These are phyloP conservation scores for Notolabrus celidotus DNA, from an alignment of 2,797 vertebrate species.

Conservation along the genomic window DNA sequence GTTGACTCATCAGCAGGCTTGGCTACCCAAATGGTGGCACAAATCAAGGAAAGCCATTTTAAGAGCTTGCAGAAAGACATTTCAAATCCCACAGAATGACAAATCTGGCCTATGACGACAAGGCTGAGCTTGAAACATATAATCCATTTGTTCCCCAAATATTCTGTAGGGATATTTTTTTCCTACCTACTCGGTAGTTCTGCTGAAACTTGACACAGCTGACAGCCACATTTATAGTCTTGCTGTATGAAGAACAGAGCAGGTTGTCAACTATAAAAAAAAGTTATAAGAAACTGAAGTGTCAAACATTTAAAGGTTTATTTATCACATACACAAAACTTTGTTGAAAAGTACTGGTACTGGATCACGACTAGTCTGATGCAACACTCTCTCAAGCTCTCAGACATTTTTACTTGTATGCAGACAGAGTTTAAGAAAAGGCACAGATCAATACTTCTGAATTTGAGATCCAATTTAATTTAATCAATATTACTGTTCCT, in stretches of 20 bases:
- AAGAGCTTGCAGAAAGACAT: constrained; percentile 54
- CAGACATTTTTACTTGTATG: constrained; percentile 12
- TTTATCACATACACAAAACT: constrained; percentile 19
- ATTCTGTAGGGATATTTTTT: constrained; percentile 44
- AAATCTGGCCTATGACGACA: constrained; percentile 56
- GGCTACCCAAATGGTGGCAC: constrained; percentile 50
- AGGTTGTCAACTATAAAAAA: constrained; percentile 34
- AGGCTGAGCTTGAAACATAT: constrained; percentile 51
- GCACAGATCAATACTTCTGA: constrained; percentile 1
- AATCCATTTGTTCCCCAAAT: constrained; percentile 67
- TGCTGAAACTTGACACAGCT: constrained; percentile 32
- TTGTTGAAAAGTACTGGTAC: not conserved
- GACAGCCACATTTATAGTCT: constrained; percentile 26
- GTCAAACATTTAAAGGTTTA: constrained; percentile 23
- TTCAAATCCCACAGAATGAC: constrained; percentile 65
- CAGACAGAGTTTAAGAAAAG: not conserved
- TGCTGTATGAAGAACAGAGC: constrained; percentile 24
- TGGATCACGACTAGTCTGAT: constrained; percentile 25
- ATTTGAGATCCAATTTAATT: not conserved
- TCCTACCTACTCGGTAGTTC: constrained; percentile 24
- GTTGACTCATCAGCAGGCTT: constrained; percentile 45
- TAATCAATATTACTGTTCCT: not conserved
- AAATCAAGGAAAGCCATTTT: constrained; percentile 59
- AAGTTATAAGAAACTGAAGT: constrained; percentile 17
- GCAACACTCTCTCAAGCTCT: not conserved